phyloP scores from a whole-genome alignment of 1,140 invertebrate genomes.

The Zaprionus vittiger region DNA sequence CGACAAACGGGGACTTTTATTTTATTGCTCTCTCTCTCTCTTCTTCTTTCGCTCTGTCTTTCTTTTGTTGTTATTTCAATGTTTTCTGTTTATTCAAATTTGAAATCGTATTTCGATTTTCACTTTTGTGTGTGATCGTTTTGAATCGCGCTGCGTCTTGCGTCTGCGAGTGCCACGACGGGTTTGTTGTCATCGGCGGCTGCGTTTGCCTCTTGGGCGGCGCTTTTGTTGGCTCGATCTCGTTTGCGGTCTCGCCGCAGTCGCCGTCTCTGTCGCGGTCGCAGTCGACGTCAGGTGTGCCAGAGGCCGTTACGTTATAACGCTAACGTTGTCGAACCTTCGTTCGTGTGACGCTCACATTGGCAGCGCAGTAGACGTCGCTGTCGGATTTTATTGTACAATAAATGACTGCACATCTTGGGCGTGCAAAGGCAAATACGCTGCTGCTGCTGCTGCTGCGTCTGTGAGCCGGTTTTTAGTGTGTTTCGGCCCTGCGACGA shows the following conservation, averaged over 20 bases:
- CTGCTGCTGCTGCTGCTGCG: slow-evolving; percentile 49
- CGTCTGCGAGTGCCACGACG: slow-evolving; percentile 78
- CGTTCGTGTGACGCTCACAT: slow-evolving; percentile 26
- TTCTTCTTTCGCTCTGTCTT: neutral
- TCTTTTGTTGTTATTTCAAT: neutral
- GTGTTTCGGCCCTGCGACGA: slow-evolving; percentile 15
- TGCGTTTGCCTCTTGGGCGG: slow-evolving; percentile 76
- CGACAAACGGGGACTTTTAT: slow-evolving; percentile 1
- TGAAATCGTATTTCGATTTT: slow-evolving; percentile 36
- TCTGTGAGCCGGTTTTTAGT: slow-evolving; percentile 58
- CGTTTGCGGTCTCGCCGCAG: slow-evolving; percentile 51
- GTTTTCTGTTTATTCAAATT: slow-evolving; percentile 32
- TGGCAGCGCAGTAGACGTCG: slow-evolving; percentile 29
- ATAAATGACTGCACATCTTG: slow-evolving; percentile 52
- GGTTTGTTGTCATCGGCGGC: slow-evolving; percentile 76
- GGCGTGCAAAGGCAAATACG: slow-evolving; percentile 34
- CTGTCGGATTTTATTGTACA: slow-evolving; percentile 64
- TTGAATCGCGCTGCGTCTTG: slow-evolving; percentile 69
- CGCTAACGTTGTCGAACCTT: slow-evolving; percentile 54
- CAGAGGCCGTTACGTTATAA: slow-evolving; percentile 43
- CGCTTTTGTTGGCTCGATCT: slow-evolving; percentile 74
- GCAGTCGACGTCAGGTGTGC: slow-evolving; percentile 33
- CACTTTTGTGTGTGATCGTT: slow-evolving; percentile 59
- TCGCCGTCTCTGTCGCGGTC: slow-evolving; percentile 8
- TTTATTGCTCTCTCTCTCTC: slow-evolving; percentile 14